Conservation (phyloP, 2,113 vertebrate species). For the Mus spicilegus region DNA sequence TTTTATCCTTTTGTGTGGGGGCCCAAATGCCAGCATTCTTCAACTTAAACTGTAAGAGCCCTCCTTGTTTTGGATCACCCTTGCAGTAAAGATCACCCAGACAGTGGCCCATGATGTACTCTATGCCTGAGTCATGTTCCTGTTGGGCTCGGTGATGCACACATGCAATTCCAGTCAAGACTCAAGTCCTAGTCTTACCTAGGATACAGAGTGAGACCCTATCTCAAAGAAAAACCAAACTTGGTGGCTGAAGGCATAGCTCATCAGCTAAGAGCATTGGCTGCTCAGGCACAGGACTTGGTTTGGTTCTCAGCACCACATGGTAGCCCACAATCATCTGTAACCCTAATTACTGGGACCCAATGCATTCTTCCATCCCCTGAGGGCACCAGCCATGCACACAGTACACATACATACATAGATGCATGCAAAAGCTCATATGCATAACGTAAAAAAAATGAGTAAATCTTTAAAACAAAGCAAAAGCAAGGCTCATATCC, state of each 20-base stretch:
- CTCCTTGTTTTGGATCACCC: not conserved
- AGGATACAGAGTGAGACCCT: not conserved
- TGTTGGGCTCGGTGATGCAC: too few relatives aligned
- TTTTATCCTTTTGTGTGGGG: not conserved
- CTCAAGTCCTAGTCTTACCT: not conserved
- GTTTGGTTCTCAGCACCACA: not conserved
- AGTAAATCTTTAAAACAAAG: not conserved
- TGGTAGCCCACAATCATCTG: not conserved
- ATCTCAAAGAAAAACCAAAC: not conserved
- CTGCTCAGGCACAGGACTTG: not conserved
- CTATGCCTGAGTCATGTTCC: not conserved
- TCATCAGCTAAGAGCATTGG: not conserved
- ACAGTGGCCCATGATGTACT: not conserved
- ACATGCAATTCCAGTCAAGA: not conserved
- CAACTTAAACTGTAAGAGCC: not conserved
- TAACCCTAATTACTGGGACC: not conserved
- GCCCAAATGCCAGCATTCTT: not conserved
- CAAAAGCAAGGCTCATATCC: not conserved
- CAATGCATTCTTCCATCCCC: not conserved
- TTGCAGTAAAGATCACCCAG: not conserved
- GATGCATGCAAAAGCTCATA: not conserved
- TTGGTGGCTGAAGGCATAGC: not conserved
- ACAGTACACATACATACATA: not conserved
- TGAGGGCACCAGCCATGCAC: not conserved
- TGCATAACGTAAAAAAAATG: too few relatives aligned